Percentiles rank a stretch among this genome's conserved stretches.
These are phyloP conservation scores for Pteronotus mesoamericanus DNA, from an alignment of 2,797 vertebrate genomes.

Conservation along the genomic window DNA sequence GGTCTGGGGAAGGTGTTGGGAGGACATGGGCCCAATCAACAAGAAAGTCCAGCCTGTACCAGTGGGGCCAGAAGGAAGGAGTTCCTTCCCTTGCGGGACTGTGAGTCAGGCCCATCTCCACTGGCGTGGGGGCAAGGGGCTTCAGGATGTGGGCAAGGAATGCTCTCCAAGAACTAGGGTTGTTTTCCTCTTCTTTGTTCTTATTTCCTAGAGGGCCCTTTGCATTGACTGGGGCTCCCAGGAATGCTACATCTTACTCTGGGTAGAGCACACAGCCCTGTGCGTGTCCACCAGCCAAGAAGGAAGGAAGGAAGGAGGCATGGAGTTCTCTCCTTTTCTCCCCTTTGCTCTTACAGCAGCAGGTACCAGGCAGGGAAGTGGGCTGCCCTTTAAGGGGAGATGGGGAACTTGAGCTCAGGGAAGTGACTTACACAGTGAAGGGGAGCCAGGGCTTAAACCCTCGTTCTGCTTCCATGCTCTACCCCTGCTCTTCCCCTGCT, in stretches of 20 bases:
- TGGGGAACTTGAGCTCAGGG: background rate
- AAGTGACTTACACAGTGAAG: background rate
- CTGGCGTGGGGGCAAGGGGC: background rate
- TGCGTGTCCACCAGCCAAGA: background rate
- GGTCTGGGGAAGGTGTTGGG: background rate
- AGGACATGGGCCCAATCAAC: background rate
- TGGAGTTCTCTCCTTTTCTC: background rate
- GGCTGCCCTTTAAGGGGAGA: background rate
- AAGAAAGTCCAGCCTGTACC: background rate
- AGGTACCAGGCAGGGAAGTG: background rate
- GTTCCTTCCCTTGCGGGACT: background rate
- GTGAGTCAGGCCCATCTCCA: background rate
- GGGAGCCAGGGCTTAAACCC: background rate
- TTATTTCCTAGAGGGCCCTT: background rate
- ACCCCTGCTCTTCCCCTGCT: background rate
- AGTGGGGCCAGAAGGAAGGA: background rate
- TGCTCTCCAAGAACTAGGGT: background rate
- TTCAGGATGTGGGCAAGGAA: background rate
- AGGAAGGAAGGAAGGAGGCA: background rate
- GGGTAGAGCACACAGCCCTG: background rate
- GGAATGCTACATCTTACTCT: background rate
- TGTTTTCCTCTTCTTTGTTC: background rate
- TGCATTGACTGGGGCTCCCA: background rate
- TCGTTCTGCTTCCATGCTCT: background rate
- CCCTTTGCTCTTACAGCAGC: background rate